phyloP scores from a whole-genome alignment of 2,797 vertebrate genomes.

The Nasua narica region DNA sequence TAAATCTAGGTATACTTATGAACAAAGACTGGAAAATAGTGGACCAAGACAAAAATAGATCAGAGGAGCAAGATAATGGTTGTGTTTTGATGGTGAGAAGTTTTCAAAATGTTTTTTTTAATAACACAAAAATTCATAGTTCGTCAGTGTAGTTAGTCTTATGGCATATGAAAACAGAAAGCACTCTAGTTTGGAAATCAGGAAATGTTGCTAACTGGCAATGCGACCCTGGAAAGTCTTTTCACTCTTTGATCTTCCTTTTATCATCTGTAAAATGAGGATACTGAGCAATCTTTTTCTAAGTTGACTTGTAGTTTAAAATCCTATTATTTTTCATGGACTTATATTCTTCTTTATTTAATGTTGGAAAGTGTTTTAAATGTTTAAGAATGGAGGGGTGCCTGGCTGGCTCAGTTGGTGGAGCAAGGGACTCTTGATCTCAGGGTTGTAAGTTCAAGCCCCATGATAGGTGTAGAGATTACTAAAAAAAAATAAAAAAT shows the following conservation, averaged over 20 bases:
- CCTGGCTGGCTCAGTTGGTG: background rate
- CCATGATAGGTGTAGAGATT: background rate
- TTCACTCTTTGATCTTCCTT: background rate
- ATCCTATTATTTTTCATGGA: background rate
- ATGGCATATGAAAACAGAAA: background rate
- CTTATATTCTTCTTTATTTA: background rate
- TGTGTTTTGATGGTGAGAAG: background rate
- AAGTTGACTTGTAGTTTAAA: background rate
- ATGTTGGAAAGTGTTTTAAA: background rate
- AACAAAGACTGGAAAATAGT: background rate
- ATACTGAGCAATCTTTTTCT: background rate
- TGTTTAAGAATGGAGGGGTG: background rate
- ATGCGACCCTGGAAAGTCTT: background rate
- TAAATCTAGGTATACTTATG: background rate
- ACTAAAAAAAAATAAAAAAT: background rate
- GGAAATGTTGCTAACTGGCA: background rate
- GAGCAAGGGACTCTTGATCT: background rate
- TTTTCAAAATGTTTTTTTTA: conserved; percentile 19
- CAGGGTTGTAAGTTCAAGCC: background rate
- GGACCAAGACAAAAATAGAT: background rate
- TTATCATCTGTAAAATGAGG: background rate
- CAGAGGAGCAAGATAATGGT: background rate
- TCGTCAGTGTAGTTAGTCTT: background rate
- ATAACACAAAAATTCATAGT: background rate
- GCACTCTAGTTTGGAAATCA: background rate